phyloP scores from a whole-genome alignment of 2,888 invertebrate genomes.

The Eurytoma adleriae region DNA sequence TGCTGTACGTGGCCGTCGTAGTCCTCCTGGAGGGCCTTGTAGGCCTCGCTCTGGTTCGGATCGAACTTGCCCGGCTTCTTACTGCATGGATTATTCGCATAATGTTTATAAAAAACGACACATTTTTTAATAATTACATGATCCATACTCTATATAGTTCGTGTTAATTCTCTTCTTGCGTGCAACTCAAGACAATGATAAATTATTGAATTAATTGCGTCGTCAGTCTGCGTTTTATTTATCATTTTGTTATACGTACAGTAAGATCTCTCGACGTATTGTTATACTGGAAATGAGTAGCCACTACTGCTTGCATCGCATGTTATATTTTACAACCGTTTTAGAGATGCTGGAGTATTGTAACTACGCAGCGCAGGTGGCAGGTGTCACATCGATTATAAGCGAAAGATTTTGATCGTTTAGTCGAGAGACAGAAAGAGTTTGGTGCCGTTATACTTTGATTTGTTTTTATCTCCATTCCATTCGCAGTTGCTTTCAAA shows the following conservation, averaged over 20 bases:
- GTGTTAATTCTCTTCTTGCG: neutral
- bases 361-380: neutral
- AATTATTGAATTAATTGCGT: neutral
- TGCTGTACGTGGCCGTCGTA: constrained; percentile 82
- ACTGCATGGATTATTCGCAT: constrained; percentile 68
- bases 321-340: constrained; percentile 21
- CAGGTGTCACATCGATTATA: neutral
- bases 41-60: constrained; percentile 92
- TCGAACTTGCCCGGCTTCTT: constrained; percentile 87
- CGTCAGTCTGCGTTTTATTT: constrained; percentile 1
- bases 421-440: constrained; percentile 12
- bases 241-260: neutral
- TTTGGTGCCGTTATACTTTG: constrained; percentile 12
- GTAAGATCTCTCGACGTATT: neutral
- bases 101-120: constrained; percentile 26
- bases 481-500: constrained; percentile 32
- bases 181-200: neutral
- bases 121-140: neutral
- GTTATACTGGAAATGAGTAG: neutral
- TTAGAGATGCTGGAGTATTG: neutral
- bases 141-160: neutral
- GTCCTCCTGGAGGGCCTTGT: constrained; percentile 91
- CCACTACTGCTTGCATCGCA: constrained; percentile 30
- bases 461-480: constrained; percentile 16
- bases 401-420: neutral